A percentile compares a stretch with the other conserved stretches of the same genome.
phyloP scores from a whole-genome alignment of 2,888 invertebrate genomes.

The Pseudococcus jackbeardsleyi region DNA sequence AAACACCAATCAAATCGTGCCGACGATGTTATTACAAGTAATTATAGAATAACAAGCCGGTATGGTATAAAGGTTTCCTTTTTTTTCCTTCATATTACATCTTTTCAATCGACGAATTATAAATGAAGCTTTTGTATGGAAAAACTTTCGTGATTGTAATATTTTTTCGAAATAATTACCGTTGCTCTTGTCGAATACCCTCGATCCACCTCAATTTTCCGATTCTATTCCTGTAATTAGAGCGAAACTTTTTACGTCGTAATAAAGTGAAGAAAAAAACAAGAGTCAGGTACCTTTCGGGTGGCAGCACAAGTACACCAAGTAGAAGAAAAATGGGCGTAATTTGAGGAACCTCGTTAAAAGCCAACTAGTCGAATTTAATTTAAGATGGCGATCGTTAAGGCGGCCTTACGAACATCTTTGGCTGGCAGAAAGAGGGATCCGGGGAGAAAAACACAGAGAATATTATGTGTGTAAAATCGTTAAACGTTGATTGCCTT shows the following conservation, averaged over 20 bases:
- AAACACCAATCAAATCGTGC: background rate
- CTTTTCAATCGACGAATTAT: slow-evolving; percentile 32
- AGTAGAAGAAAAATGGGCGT: background rate
- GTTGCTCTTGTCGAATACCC: background rate
- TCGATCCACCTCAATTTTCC: too few relatives aligned
- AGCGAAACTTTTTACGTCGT: background rate
- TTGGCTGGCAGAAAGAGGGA: too few relatives aligned
- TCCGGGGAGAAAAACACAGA: background rate
- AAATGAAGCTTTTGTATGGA: background rate
- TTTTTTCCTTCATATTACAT: background rate
- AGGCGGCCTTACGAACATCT: slow-evolving; percentile 7
- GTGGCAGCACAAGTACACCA: background rate
- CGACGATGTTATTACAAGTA: slow-evolving; percentile 38
- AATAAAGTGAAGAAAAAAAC: background rate
- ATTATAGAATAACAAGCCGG: slow-evolving; percentile 32
- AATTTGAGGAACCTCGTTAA: slow-evolving; percentile 35
- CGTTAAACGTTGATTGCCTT: slow-evolving; percentile 54
- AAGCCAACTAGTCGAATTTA: slow-evolving; percentile 36
- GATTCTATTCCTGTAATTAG: background rate
- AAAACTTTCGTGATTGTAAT: slow-evolving; percentile 11
- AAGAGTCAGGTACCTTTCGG: background rate
- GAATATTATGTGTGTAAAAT: slow-evolving; percentile 40
- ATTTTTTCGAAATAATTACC: background rate
- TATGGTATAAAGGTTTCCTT: background rate
- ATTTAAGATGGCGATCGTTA: slow-evolving; percentile 36